Evolutionary conservation across 92 coral and sea anemone species (phyloP), one percentile per base, ranked within the genome.

Genomic region (Parazoanthus atlanticus): DNA sequence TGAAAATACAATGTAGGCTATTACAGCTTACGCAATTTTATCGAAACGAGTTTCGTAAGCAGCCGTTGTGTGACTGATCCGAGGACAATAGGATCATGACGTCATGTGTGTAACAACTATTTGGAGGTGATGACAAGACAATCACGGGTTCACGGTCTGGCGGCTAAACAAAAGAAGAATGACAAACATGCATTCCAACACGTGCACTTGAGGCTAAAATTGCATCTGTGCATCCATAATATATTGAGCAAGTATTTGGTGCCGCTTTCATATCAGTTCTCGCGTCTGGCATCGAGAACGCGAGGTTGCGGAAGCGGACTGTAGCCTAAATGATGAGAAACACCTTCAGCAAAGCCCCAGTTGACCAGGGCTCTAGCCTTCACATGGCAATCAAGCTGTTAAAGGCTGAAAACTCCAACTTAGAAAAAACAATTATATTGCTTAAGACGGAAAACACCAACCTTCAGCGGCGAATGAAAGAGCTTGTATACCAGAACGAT

Each of bases 331-430:
- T 93, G 96, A 91, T 94, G 26, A 95, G 94, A 74, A 95, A 93
- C 82, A 86, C 90, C 17, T 78, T 92, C 41, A 66, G 89, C 19
- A 85, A 91, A 29, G 94, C 91, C 58, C 96, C 96, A 19, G 93
- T 92, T 46, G 98, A 92, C 25, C 98, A 95, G 82, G 98, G 98
- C 30, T 95, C 98, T 26, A 89, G 94, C 86, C 94, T 93, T 11
- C 96, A 95, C 84, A 93, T 95, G 98, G 96, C 98, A 40, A 92
- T 95, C 80, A 93, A 93, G 88, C 93, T 95, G 81, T 78, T 95
- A 90, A 95, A 95, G 91, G 96, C 96, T 66, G 98, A 95, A 89
- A 95, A 95, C 80, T 91, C 98, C 17, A 95, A 95, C 84, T 89
- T 95, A 67, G 98, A 95, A 89, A 95, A 95, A 89, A 95, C 94